Evolutionary conservation across 1,140 invertebrate species (phyloP), one percentile per base, ranked within the genome.

Genomic region (Pseudomyrmex flavicornis): DNA sequence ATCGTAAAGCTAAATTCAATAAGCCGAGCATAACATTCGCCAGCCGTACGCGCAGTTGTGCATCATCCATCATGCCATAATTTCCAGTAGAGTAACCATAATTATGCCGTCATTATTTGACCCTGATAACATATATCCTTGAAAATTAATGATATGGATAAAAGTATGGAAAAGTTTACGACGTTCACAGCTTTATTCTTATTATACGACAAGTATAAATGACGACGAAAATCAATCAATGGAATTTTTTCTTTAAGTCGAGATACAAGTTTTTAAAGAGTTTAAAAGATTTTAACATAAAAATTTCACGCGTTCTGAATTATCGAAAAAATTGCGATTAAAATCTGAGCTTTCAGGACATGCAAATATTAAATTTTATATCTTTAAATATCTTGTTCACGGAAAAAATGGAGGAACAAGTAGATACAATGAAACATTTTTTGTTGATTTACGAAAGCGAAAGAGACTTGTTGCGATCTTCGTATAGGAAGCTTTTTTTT

Each of bases 81-180:
- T 72, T 80, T 80, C 66, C 76, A 80, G 54, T 59, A 68, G 76
- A 70, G 76, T 70, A 70, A 54, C 46, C 54, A 15, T 80, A 80
- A 80, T 80, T 80, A 80, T 80, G 70, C 76, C 68, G 69, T 80
- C 66, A 61, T 80, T 59, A 61, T 79, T 66, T 80, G 68, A 35
- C 54, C 44, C 12, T 26, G 66, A 72, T 72, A 80, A 80, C 54
- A 61, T 80, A 72, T 72, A 10, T 20, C 56, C 56, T 2, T 15
- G 7, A 54, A 80, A 66, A 80, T 80, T 72, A 72, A 80, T 80
- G 66, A 61, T 58, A 70, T 50, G 44, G 56, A 70, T 58, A 70
- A 22, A 59, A 50, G 5, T 52, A 13, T 35, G 20, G 54, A 58
- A 58, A 58, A 58, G 52, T 17, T 46, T 56, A 9, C 15, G 26